Base-by-base conservation (phyloP, 2,797 vertebrate genomes). In the Hephaestus fuliginosus region DNA sequence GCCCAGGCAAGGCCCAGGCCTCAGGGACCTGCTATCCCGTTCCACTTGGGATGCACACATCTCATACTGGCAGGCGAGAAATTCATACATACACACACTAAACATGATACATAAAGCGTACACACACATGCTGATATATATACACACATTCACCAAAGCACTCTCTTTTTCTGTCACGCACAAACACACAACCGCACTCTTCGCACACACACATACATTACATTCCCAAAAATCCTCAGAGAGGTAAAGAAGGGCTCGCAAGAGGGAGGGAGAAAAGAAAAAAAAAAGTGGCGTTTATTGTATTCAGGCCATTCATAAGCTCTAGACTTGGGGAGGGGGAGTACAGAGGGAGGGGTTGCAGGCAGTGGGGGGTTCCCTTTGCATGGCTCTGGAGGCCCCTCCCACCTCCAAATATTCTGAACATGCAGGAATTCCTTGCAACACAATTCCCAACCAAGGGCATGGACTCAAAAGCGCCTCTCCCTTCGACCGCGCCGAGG, bases 221-320 rank as follows among this genome's bases (percentile, higher is more conserved):
- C 88, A 93, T 91, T 93, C 87, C 83, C 88, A 87, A 89, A 92
- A 89, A 93, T 89, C 88, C 89, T 92, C 87, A 81, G 86, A 91
- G 91, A 89, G 89, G 85, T 92, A 92, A 88, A 92, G 88, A 89
- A 82, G 73, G 86, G 82, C 87, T 80, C 63, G 74, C 79, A 76
- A 84, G 82, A 90, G 89, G 90, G 91, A 86, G 87, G 92, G 96
- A 95, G 83, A 70, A 81, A 69, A 95, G 95, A 97, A 97, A 97
- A 67, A 25, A 33, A 33, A 92, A 98, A 98, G 96, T 96, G 41
- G 93, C 93, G 91, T 96, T 98, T 98, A 97, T 97, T 93, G 95
- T 95, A 97, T 97, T 98, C 96, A 96, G 94, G 93, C 95, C 90
- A 94, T 97, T 99, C 95, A 96, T 93, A 95, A 92, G 96, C 96